Conservation (phyloP, 2,797 vertebrate genomes). For the Sciaenops ocellatus region DNA sequence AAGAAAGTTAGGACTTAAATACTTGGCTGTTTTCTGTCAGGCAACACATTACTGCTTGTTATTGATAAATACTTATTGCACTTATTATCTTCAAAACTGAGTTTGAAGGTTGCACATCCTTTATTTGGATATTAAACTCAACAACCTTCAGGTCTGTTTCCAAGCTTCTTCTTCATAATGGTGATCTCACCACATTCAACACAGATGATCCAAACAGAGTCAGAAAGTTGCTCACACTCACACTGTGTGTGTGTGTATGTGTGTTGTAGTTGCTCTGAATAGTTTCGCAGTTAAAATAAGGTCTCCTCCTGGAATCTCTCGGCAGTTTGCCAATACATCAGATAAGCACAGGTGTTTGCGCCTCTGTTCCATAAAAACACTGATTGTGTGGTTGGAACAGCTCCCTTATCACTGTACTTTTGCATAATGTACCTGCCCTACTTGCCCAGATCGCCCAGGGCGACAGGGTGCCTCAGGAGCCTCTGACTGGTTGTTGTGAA, state of each 20-base stretch:
- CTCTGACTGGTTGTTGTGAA: conserved; percentile 20
- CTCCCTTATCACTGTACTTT: conserved; percentile 50
- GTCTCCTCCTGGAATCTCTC: conserved; percentile 2
- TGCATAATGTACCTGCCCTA: conserved; percentile 24
- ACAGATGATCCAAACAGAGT: not conserved
- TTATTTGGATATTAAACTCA: not conserved
- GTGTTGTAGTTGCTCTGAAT: not conserved
- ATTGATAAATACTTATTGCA: not conserved
- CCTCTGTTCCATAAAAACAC: conserved; percentile 35
- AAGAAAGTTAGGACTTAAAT: not conserved
- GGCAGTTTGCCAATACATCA: conserved; percentile 15
- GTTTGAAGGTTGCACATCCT: not conserved
- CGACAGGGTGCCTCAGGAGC: not conserved
- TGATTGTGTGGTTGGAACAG: conserved; percentile 47
- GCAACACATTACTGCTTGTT: not conserved
- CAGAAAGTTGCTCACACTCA: too few species aligned
- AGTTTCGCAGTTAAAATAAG: conserved; percentile 11
- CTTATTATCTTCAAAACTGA: not conserved
- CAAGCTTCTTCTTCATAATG: not conserved
- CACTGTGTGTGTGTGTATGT: too few species aligned
- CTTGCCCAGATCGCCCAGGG: not conserved
- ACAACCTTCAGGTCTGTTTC: not conserved
- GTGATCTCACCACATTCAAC: not conserved
- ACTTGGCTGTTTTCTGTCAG: not conserved
- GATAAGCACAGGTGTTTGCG: conserved; percentile 41